phyloP scores from a whole-genome alignment of 2,113 vertebrate species.

The Zootoca vivipara region DNA sequence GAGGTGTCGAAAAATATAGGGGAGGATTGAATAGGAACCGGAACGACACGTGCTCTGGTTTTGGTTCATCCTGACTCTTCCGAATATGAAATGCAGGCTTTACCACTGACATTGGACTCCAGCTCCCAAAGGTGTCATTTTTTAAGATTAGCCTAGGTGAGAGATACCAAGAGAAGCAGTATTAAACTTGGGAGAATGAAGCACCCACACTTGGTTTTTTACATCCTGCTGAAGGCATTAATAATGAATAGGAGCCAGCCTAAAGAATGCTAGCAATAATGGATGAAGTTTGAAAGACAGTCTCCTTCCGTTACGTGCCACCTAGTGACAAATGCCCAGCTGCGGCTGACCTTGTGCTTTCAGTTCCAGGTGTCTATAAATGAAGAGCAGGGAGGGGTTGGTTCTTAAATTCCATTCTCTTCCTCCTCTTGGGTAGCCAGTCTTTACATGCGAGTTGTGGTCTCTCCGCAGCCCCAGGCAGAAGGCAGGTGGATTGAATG shows the following conservation, averaged over 20 bases:
- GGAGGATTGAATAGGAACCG: no score
- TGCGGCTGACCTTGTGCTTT: neutral
- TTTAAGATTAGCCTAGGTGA: no score
- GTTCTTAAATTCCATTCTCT: neutral
- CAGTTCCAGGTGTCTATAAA: neutral
- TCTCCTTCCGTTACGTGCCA: neutral
- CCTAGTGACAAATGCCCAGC: neutral
- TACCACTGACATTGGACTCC: no score
- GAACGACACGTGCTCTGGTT: neutral
- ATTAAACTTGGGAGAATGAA: neutral
- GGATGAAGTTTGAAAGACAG: neutral
- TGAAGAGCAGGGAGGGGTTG: neutral
- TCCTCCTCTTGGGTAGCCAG: neutral
- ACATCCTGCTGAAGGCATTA: neutral
- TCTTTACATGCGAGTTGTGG: neutral
- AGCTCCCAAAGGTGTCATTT: no score
- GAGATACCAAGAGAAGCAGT: no score
- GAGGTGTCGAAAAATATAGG: no score
- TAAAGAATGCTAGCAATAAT: constrained; percentile 8
- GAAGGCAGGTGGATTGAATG: neutral
- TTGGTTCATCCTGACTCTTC: neutral
- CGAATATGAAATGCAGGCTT: neutral
- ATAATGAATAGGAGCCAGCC: neutral
- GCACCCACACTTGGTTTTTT: neutral
- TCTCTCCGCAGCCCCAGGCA: neutral